Evolutionary conservation across 2,797 vertebrate species (phyloP).

Genomic region (Propithecus perrieri): DNA sequence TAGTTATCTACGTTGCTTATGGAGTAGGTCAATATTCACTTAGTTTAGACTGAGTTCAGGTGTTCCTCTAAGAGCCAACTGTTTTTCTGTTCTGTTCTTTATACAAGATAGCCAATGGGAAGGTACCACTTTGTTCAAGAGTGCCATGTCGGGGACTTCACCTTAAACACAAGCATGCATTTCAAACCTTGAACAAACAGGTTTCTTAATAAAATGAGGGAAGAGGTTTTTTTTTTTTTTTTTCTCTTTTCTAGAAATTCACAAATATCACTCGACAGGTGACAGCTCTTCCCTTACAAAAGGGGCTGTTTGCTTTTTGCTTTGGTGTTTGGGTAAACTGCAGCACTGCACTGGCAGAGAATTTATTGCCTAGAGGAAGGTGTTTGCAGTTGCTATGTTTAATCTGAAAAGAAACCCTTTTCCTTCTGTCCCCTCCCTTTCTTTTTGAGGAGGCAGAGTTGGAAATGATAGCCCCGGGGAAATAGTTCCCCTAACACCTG

Average conservation of each 20-base stretch:
- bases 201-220: conserved; percentile 80
- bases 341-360: conserved; percentile 82
- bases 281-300: conserved; percentile 84
- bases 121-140: conserved; percentile 64
- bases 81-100: conserved; percentile 57
- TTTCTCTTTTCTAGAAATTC: conserved; percentile 82
- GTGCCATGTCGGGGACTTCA: conserved; percentile 66
- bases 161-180: conserved; percentile 81
- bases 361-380: conserved; percentile 89
- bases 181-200: conserved; percentile 86
- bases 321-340: conserved; percentile 88
- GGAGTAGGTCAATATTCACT: background rate
- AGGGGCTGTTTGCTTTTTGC: conserved; percentile 85
- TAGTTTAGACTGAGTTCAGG: conserved; percentile 21
- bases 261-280: conserved; percentile 86
- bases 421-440: conserved; percentile 82
- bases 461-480: conserved; percentile 88
- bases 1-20: background rate
- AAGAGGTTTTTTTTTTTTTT: conserved; percentile 72
- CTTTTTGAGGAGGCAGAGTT: conserved; percentile 71
- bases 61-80: background rate
- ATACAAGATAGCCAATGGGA: conserved; percentile 56
- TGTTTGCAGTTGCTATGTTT: conserved; percentile 91
- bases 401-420: conserved; percentile 91
- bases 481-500: conserved; percentile 93